Base-by-base conservation (phyloP, 37 sponge, comb jelly and placozoan genomes). In the Bolinopsis microptera region DNA sequence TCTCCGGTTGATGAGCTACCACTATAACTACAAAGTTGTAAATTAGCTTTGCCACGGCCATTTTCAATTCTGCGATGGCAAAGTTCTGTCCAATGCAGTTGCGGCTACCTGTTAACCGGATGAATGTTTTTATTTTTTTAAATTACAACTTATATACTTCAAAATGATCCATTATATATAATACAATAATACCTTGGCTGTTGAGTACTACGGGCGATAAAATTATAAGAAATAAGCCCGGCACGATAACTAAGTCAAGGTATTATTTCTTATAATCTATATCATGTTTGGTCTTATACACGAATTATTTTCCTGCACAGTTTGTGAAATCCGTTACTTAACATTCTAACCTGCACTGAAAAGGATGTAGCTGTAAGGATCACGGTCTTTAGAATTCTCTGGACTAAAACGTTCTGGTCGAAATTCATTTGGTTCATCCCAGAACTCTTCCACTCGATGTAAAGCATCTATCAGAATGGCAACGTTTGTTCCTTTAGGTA, bases 61-160 rank as follows among this genome's bases (percentile, higher is more conserved):
- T 72, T n/a, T 72, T 72, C 5, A 72, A 28, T 72, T 72, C 75
- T 8, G 75, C 18, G 3, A 30, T 3, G 26, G 75, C 75, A 72
- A 72, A 72, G 31, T 30, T 28, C 31, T 72, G 75, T 72, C 75
- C 75, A 72, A 72, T 72, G 26, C 75, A 72, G 75, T 72, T 72
- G 13, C 75, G 75, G 75, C 26, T 72, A 30, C 75, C 75, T 72
- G 75, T 22, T 13, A 67, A 67, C 18, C 18, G 68, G n/a, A n/a
- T n/a, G n/a, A n/a, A n/a, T n/a, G n/a, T n/a, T n/a, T n/a, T n/a
- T n/a, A n/a, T n/a, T n/a, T n/a, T n/a, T n/a, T n/a, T n/a, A n/a
- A n/a, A n/a, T n/a, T n/a, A n/a, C n/a, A n/a, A n/a, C n/a, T n/a
- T n/a, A n/a, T n/a, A n/a, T n/a, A n/a, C n/a, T 13, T 67, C 21